Conservation (phyloP, 2,888 invertebrate genomes). For the Catocala fraxini region DNA sequence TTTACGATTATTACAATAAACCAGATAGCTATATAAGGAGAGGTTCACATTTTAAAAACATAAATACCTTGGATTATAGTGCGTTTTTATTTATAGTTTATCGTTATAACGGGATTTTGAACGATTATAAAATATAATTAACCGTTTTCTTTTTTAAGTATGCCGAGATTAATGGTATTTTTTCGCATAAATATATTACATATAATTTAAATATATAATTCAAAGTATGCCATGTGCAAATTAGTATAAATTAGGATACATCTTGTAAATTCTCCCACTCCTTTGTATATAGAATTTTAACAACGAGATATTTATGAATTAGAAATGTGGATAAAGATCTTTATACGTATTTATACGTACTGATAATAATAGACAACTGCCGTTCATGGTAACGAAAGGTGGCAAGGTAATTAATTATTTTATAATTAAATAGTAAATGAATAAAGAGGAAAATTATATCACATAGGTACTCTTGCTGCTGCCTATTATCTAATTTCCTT, state of each 20-base stretch:
- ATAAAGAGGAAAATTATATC: too few species aligned
- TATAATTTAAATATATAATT: slow-evolving; percentile 12
- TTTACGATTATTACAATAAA: slow-evolving; percentile 8
- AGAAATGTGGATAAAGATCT: too few species aligned
- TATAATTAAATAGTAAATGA: too few species aligned
- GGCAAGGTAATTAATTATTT: too few species aligned
- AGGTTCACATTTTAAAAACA: slow-evolving; percentile 8
- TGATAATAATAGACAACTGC: too few species aligned
- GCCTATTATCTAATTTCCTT: too few species aligned
- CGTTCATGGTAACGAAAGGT: too few species aligned
- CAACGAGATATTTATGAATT: too few species aligned
- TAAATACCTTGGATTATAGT: slow-evolving; percentile 23
- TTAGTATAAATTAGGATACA: slow-evolving; percentile 24
- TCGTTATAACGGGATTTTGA: slow-evolving; percentile 47
- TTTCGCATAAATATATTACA: slow-evolving; percentile 33
- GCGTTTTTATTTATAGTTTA: slow-evolving; percentile 19
- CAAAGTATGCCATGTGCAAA: slow-evolving; percentile 38
- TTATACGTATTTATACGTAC: too few species aligned
- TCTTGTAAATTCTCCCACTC: neutral
- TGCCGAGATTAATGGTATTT: slow-evolving; percentile 31
- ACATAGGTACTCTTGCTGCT: too few species aligned
- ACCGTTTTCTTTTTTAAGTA: slow-evolving; percentile 34
- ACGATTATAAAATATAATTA: slow-evolving; percentile 24
- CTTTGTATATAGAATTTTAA: too few species aligned
- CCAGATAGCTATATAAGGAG: slow-evolving; percentile 4